These are phyloP conservation scores for Hymenopus coronatus DNA, from an alignment of 2,888 invertebrate genomes.

Conservation along the genomic window DNA sequence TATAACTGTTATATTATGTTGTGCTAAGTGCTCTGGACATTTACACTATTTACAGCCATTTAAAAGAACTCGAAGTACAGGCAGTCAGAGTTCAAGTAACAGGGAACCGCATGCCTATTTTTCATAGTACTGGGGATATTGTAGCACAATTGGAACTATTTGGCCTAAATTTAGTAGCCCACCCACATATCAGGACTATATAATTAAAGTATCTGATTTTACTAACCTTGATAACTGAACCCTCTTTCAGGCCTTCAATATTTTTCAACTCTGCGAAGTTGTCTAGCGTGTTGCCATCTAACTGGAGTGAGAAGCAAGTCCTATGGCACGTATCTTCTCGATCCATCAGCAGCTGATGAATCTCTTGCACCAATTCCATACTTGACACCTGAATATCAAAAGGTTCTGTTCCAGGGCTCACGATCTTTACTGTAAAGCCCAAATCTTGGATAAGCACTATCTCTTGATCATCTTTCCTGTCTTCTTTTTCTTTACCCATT, in stretches of 20 bases:
- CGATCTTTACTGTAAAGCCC: slow-evolving; percentile 91
- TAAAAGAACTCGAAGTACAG: too few species aligned
- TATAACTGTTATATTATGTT: too few species aligned
- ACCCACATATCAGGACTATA: neutral
- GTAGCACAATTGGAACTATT: too few species aligned
- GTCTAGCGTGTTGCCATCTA: slow-evolving; percentile 90
- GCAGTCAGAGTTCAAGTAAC: too few species aligned
- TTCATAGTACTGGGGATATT: too few species aligned
- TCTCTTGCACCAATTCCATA: slow-evolving; percentile 96
- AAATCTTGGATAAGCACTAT: slow-evolving; percentile 87
- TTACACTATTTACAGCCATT: too few species aligned
- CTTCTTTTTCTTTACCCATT: slow-evolving; percentile 47
- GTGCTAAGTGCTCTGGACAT: too few species aligned
- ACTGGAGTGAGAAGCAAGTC: slow-evolving; percentile 95
- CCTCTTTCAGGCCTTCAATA: slow-evolving; percentile 92
- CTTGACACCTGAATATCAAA: slow-evolving; percentile 96
- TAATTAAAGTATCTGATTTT: neutral
- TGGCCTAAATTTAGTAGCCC: too few species aligned
- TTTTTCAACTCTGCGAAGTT: slow-evolving; percentile 97
- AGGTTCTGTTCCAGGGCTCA: slow-evolving; percentile 85
- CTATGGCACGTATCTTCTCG: slow-evolving; percentile 97
- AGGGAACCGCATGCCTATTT: too few species aligned
- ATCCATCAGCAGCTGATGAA: slow-evolving; percentile 97
- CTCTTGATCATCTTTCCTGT: slow-evolving; percentile 60
- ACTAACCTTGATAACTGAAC: slow-evolving; percentile 82